Percentiles rank a stretch among this genome's conserved stretches.
These are phyloP conservation scores for Caenorhabditis panamensis DNA, from an alignment of 2,888 invertebrate genomes.

Conservation along the genomic window DNA sequence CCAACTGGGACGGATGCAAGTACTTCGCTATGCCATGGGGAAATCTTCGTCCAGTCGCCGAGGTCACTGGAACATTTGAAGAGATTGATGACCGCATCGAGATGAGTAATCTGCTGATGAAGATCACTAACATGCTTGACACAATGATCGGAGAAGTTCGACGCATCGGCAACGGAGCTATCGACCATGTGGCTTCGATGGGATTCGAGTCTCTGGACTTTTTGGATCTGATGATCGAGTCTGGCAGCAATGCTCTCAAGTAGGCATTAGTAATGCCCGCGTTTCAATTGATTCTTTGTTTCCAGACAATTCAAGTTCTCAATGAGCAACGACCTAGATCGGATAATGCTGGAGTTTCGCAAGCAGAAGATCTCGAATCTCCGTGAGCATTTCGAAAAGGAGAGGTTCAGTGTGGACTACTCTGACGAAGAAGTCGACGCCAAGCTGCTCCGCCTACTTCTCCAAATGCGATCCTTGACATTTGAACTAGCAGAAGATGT, in stretches of 20 bases:
- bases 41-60: conserved; percentile 76
- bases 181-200: conserved; percentile 57
- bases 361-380: conserved; percentile 37
- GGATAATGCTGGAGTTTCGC: conserved; percentile 17
- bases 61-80: conserved; percentile 72
- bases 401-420: conserved; percentile 35
- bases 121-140: conserved; percentile 56
- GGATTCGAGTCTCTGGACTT: conserved; percentile 58
- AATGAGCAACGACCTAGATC: conserved; percentile 36
- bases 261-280: background rate
- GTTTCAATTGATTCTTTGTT: background rate
- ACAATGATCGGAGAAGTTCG: conserved; percentile 42
- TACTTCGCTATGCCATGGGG: conserved; percentile 80
- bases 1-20: conserved; percentile 72
- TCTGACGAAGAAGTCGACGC: conserved; percentile 53
- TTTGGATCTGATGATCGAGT: conserved; percentile 53
- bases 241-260: conserved; percentile 19
- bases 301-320: conserved; percentile 3
- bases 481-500: conserved; percentile 54
- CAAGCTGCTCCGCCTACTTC: conserved; percentile 41
- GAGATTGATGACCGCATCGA: conserved; percentile 70
- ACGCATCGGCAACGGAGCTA: conserved; percentile 45
- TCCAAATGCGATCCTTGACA: conserved; percentile 27
- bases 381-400: conserved; percentile 35
- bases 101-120: conserved; percentile 70